Percentiles rank a stretch among this genome's conserved stretches.
These are phyloP conservation scores for Agrotis ipsilon DNA, from an alignment of 2,888 invertebrate species.

Conservation along the genomic window DNA sequence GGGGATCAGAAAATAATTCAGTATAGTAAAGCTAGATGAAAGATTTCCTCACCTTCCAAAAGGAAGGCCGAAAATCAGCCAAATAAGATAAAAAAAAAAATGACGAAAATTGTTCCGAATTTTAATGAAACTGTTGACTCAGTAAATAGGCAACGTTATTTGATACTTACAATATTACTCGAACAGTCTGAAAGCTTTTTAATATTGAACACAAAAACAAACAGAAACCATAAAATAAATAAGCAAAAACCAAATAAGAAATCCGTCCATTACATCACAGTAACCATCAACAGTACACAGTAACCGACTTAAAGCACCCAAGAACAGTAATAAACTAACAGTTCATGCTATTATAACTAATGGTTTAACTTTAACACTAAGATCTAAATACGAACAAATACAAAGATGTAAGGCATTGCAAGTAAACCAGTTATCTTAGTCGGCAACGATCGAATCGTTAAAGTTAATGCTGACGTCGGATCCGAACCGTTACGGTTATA, in stretches of 20 bases:
- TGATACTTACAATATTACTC: neutral
- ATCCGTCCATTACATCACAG: neutral
- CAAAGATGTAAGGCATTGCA: constrained; percentile 43
- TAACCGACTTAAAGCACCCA: neutral
- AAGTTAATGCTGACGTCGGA: constrained; percentile 70
- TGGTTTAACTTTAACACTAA: constrained; percentile 22
- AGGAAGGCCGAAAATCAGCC: no score
- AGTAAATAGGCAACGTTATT: neutral
- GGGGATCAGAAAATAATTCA: no score
- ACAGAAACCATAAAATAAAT: neutral
- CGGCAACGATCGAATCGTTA: constrained; percentile 71
- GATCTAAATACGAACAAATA: constrained; percentile 41
- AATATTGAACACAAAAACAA: neutral
- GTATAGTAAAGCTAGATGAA: neutral
- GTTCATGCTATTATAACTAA: constrained; percentile 23
- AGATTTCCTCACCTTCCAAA: no score
- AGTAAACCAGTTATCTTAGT: constrained; percentile 57
- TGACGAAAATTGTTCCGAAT: no score
- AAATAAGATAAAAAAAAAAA: no score
- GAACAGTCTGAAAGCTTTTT: neutral
- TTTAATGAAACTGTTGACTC: neutral
- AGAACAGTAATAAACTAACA: constrained; percentile 28
- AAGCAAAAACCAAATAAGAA: neutral
- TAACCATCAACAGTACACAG: neutral
- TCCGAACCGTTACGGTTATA: constrained; percentile 69